Base-by-base conservation (phyloP, 2,797 vertebrate genomes). In the Brachymystax lenok region DNA sequence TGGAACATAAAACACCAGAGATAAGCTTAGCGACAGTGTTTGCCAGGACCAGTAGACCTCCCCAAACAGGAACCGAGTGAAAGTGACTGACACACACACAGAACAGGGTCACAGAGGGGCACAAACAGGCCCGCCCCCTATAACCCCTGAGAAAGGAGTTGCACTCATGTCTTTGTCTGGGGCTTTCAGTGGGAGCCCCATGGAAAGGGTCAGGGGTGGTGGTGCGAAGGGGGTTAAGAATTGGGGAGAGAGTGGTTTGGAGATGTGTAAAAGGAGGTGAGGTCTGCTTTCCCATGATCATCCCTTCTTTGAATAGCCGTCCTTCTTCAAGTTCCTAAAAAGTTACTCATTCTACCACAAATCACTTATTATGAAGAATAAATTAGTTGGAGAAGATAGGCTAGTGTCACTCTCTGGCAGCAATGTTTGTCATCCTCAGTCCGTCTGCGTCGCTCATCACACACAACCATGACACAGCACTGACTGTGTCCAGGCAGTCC, bases 1-100 rank as follows among this genome's bases (percentile, higher is more conserved):
- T 87, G 83, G 87, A 90, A 92, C 89, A 92, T 93, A 92, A 94
- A 92, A 92, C 89, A 92, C 85, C 88, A 92, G 90, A 91, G 92
- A 93, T 92, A 92, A 93, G 90, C 91, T 69, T 56, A 35, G 73
- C 89, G 85, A 91, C 88, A 92, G 79, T 89, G 89, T 90, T 89
- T 87, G 90, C 88, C 86, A 88, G 87, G 78, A 89, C 77, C 88
- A 82, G 75, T 13, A 80, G 83, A 90, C 86, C 84, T 90, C 86
- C 89, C 88, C 73, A 85, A 88, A 88, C 87, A 91, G 87, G 91
- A 91, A 90, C 86, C 87, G 87, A 69, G 56, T 24, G 14, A 46
- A 52, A 92, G 89, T 86, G 86, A 84, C 85, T 82, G 40, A 87
- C 71, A 85, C 83, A 84, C 74, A 69, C 56, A 64, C 64, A 69